Base-by-base conservation (phyloP, 2,888 invertebrate species). In the Torymus aiolomorphi region DNA sequence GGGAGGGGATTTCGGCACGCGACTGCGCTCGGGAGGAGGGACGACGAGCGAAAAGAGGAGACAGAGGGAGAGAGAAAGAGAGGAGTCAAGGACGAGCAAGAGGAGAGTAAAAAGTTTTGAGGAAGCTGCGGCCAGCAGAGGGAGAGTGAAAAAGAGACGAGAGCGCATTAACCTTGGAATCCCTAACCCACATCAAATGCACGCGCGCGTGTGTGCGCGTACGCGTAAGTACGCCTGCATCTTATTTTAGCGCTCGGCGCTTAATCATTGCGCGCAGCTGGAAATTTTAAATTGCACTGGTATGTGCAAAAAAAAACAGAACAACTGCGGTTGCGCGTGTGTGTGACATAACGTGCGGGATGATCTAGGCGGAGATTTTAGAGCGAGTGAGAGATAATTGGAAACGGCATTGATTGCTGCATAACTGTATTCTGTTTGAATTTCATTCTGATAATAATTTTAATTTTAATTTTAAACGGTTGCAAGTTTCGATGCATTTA, bases 181-280 rank as follows among this genome's bases (percentile, higher is more conserved):
- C 83, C 83, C 84, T 87, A 87, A 85, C 87, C 86, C 84, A 86
- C 83, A 86, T 86, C 83, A 84, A 84, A 85, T 82, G 79, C 79
- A 14, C 49, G 42, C 59, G 49, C 18, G 65, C 3, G 3, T 20
- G 31, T 14, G 2, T 3, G 24, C 12, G 24, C 49, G 49, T 49
- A 24, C 14, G n/a, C 42, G 4, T n/a, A 42, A 13, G 63, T 42
- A 42, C 8, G 70, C 49, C 59, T 71, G 70, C 70, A 59, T 59
- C 24, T 70, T 71, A 51, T 72, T 62, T 72, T 61, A 20, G 61
- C 31, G 52, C 24, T 16, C 2, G 13, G 3, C 18, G 51, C 52
- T 20, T 54, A 73, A 52, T 62, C 24, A 54, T n/a, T 42, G 42
- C 3, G 1, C 42, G 5, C 63, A 72, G 52, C 51, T 69, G 69